Evolutionary conservation across 2,888 invertebrate genomes (phyloP).

Genomic region (Hypselothyrea guttata): DNA sequence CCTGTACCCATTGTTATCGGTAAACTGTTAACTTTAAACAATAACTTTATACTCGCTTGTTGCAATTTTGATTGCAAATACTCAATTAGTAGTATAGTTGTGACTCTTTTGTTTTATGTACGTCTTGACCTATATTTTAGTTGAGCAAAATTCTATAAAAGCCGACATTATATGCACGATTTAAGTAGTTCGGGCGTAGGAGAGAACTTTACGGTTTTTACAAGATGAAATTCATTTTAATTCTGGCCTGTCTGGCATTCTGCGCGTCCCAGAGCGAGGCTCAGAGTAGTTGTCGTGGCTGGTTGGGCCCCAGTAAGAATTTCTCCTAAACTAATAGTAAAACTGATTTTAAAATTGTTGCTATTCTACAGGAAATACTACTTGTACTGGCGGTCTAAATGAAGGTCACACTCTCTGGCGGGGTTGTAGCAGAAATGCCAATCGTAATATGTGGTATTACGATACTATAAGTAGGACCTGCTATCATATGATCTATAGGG

Average conservation of each 20-base stretch:
- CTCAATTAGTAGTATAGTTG: too few species aligned
- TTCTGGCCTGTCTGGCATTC: slow-evolving; percentile 12
- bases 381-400: slow-evolving; percentile 7
- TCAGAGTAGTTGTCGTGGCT: slow-evolving; percentile 14
- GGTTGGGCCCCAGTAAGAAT: not conserved
- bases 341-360: not conserved
- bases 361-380: not conserved
- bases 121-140: too few species aligned
- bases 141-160: slow-evolving; percentile 9
- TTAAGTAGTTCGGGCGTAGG: not conserved
- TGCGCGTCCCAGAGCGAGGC: not conserved
- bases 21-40: not conserved
- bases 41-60: too few species aligned
- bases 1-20: not conserved
- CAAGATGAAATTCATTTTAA: slow-evolving; percentile 7
- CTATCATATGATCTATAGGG: slow-evolving; percentile 8
- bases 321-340: not conserved
- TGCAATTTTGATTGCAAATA: too few species aligned
- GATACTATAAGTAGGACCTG: slow-evolving; percentile 6
- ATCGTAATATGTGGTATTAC: slow-evolving; percentile 16
- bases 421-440: slow-evolving; percentile 1
- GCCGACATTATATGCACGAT: not conserved
- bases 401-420: slow-evolving; percentile 1
- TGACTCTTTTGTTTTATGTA: not conserved
- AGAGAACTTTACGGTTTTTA: too few species aligned